Percentiles rank a stretch among this genome's conserved stretches.
phyloP scores from a whole-genome alignment of 2,113 vertebrate species.

The Myotis lucifugus region DNA sequence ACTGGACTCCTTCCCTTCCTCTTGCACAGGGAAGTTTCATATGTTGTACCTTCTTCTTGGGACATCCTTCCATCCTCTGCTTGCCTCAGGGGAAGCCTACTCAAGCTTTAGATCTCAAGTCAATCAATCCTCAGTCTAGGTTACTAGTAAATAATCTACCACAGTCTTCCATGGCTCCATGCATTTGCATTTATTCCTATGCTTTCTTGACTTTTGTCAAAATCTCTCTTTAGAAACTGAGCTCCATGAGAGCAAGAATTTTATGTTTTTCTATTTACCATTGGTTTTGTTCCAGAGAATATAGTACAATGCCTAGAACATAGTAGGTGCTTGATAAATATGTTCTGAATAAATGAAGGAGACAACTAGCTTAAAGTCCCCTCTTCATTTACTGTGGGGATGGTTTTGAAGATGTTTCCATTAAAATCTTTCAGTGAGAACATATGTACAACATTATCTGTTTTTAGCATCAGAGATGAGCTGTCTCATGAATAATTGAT shows the following conservation, averaged over 20 bases:
- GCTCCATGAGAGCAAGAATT: neutral
- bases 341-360: neutral
- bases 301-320: neutral
- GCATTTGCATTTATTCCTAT: neutral
- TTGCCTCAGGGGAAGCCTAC: neutral
- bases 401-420: conserved; percentile 1
- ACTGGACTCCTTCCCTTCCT: neutral
- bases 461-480: conserved; percentile 43
- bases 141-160: neutral
- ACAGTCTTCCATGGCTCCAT: neutral
- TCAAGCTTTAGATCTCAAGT: neutral
- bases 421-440: neutral
- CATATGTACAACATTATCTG: neutral
- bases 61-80: neutral
- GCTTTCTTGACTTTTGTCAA: neutral
- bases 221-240: neutral
- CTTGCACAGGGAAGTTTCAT: neutral
- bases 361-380: neutral
- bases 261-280: neutral
- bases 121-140: neutral
- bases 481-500: conserved; percentile 38
- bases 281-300: neutral
- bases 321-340: neutral
- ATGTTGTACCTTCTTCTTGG: neutral
- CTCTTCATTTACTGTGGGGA: neutral